Conservation (phyloP, 2,888 invertebrate species). For the Ceraclea dissimilis region DNA sequence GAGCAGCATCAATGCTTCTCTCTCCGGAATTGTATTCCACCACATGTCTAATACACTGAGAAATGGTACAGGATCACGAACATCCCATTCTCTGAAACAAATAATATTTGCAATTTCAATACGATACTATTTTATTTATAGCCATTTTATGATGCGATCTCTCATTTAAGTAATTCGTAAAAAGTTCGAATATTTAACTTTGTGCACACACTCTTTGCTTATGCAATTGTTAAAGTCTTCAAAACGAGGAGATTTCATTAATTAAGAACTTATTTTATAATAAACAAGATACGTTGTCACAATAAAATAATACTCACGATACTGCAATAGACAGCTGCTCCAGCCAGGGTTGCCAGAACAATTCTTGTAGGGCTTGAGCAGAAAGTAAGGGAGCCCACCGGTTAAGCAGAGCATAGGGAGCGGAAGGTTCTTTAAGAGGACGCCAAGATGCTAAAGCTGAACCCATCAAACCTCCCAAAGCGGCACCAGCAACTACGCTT, state of each 20-base stretch:
- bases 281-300: too few species aligned
- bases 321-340: constrained; percentile 69
- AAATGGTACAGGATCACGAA: constrained; percentile 70
- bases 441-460: constrained; percentile 71
- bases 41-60: constrained; percentile 74
- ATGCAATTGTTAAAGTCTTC: too few species aligned
- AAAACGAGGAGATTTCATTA: too few species aligned
- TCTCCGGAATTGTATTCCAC: constrained; percentile 70
- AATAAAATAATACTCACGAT: constrained; percentile 48
- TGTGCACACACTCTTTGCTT: too few species aligned
- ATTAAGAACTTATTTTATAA: too few species aligned
- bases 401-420: constrained; percentile 55
- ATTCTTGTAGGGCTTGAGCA: constrained; percentile 66
- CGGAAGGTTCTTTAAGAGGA: constrained; percentile 61
- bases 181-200: too few species aligned
- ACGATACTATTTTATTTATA: neutral
- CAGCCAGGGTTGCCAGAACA: constrained; percentile 88
- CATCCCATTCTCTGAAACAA: constrained; percentile 65
- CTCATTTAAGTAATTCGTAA: too few species aligned
- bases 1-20: constrained; percentile 78
- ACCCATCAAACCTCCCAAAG: constrained; percentile 77
- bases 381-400: constrained; percentile 65
- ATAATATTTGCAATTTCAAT: too few species aligned
- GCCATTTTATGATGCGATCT: neutral
- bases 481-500: constrained; percentile 75